A percentile compares a stretch with the other conserved stretches of the same genome.
Conservation (phyloP, 2,888 invertebrate species). For the Polymixis lichenea region DNA sequence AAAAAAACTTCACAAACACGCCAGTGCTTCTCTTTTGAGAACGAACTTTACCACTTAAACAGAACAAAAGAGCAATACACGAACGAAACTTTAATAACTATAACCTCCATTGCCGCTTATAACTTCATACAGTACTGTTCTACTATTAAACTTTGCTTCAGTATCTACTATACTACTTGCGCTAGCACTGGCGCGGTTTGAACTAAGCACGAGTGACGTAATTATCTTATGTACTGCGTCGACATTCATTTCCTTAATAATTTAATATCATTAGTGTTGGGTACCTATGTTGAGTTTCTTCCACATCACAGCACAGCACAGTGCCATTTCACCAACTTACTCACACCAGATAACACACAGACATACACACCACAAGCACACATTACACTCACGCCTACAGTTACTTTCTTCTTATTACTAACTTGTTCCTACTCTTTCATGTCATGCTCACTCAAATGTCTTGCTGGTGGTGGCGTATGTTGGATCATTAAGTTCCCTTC, state of each 20-base stretch:
- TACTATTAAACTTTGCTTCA: constrained; percentile 37
- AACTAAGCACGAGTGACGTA: constrained; percentile 55
- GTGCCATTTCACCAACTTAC: background rate
- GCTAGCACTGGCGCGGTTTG: constrained; percentile 39
- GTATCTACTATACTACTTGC: constrained; percentile 29
- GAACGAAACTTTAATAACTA: constrained; percentile 49
- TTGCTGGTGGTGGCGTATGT: too few relatives aligned
- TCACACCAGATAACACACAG: background rate
- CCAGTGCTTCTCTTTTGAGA: background rate
- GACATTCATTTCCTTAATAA: constrained; percentile 58
- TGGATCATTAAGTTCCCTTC: too few relatives aligned
- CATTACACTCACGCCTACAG: too few relatives aligned
- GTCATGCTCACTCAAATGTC: too few relatives aligned
- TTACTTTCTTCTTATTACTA: background rate
- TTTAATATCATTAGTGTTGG: constrained; percentile 54
- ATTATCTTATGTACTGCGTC: constrained; percentile 51
- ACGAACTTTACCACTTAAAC: constrained; percentile 25
- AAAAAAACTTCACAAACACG: background rate
- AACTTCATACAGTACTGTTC: constrained; percentile 42
- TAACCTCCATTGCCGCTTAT: constrained; percentile 29
- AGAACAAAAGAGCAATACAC: constrained; percentile 49
- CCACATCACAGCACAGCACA: background rate
- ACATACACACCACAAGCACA: background rate
- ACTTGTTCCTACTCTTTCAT: background rate
- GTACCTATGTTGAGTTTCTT: constrained; percentile 16